Evolutionary conservation across 2,888 invertebrate genomes (phyloP), one percentile per base, ranked within the genome.

Genomic region (Parnassius smintheus): DNA sequence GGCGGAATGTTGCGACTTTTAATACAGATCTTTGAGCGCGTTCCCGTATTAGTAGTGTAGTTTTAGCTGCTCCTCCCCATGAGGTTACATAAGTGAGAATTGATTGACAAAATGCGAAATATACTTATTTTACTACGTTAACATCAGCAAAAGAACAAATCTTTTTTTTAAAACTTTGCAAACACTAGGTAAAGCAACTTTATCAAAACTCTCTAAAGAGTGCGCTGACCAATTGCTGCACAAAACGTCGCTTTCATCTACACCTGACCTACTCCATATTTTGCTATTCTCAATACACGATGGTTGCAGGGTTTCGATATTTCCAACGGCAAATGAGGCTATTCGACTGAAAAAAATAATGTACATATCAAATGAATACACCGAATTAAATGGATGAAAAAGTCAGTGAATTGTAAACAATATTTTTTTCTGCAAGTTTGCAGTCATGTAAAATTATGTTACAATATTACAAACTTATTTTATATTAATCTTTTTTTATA

Each of bases 321-420:
- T 80, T 82, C 80, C 79, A 73, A 69, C 68, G 70, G 75, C 78
- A 84, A 83, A 85, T 82, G 82, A 81, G 80, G 76, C 75, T 73
- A 75, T 78, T 83, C 80, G 75, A 69, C 70, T 74, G 80, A 77
- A 83, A 79, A 81, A 79, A 78, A 18, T 81, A 81, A 63, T 57
- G 56, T 57, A 65, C 46, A 18, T 62, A 61, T 62, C 57, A 56
- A 58, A 59, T 64, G 66, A 64, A 66, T 56, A 67, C 66, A 66
- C 66, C 60, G 64, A 2, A 61, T 62, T 51, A 66, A 41, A 55
- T 65, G 61, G 58, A 60, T 58, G 61, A 66, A 55, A 57, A 56
- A 62, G 18, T 25, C 50, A 50, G 10, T 50, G 50, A 50, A 50
- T n/a, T 10, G 18, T 22, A 50, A 50, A 50, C 25, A 50, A 8